Base-by-base conservation (phyloP, 2,113 vertebrate species). In the Nothocercus julius region DNA sequence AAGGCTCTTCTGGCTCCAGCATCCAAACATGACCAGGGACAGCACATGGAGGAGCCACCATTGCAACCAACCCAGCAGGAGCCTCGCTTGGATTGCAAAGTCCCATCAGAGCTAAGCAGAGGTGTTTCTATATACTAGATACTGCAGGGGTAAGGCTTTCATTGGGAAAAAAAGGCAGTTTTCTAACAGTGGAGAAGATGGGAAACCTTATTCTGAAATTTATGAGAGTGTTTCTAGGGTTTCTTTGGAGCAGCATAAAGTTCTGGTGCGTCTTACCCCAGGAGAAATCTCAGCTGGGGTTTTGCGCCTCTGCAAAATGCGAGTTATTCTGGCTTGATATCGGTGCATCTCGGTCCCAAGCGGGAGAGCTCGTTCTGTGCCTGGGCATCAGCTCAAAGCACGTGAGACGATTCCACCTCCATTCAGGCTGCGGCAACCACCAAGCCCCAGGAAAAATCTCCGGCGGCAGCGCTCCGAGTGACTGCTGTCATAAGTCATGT, bases 391-490 rank as follows among this genome's bases (percentile, higher is more conserved):
- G 61, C 75, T 96, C 62, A 10, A 40, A 79, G 74, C 15, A 42
- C 4, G 1, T 59, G 32, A 7, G 24, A 34, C 63, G 56, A 27
- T 78, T 87, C 74, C 53, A 9, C 58, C 42, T 72, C 78, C 85
- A 44, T 51, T 87, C 75, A 34, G 7, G n/a, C 56, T 47, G 27
- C 84, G 77, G 51, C 84, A 77, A 89, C 36, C 87, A 84, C 56
- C 84, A 74, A 90, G 79, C 59, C 63, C 81, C 84, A 83, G 25
- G 68, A 73, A 88, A 90, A 77, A 72, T 72, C 76, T 36, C 54
- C 58, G 47, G 79, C 1, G 13, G 51, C 54, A 73, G 76, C 30
- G 85, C 30, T 69, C 59, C 59, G n/a, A 67, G 68, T 1, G 49
- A 81, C 49, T 80, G 68, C 92, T 83, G 89, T 66, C 66, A 27